Percentiles rank a stretch among this genome's conserved stretches.
Conservation (phyloP, 1,140 invertebrate genomes). For the Asobara japonica region DNA sequence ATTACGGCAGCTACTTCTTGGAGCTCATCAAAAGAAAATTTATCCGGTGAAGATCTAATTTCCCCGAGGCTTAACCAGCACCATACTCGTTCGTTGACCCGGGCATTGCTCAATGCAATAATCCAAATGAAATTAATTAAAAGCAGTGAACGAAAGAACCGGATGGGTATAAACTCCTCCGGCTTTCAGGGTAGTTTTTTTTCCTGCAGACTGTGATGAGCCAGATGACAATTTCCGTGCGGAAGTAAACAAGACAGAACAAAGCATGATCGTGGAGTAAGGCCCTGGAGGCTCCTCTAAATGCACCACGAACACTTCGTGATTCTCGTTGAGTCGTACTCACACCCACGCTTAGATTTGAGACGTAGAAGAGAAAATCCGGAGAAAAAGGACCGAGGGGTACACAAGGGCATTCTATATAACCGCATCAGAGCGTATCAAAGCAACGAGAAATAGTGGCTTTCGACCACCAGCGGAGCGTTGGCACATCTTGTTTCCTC, state of each 20-base stretch:
- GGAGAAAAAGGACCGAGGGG: background rate
- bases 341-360: background rate
- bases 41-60: no score
- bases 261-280: background rate
- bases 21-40: no score
- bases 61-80: no score
- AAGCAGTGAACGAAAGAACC: background rate
- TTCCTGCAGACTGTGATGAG: background rate
- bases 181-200: background rate
- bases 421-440: conserved; percentile 36
- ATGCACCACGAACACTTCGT: background rate
- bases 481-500: conserved; percentile 14
- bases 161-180: no score
- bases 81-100: no score
- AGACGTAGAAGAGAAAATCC: background rate
- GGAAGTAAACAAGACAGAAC: conserved; percentile 3
- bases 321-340: conserved; percentile 1
- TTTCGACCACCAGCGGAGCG: background rate
- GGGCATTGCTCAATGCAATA: no score
- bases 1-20: no score
- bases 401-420: conserved; percentile 33
- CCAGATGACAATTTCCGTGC: background rate
- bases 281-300: background rate
- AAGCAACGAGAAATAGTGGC: conserved; percentile 27
- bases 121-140: background rate